Conservation (phyloP, 1,140 invertebrate species). For the Aphaenogaster ashmeadi region DNA sequence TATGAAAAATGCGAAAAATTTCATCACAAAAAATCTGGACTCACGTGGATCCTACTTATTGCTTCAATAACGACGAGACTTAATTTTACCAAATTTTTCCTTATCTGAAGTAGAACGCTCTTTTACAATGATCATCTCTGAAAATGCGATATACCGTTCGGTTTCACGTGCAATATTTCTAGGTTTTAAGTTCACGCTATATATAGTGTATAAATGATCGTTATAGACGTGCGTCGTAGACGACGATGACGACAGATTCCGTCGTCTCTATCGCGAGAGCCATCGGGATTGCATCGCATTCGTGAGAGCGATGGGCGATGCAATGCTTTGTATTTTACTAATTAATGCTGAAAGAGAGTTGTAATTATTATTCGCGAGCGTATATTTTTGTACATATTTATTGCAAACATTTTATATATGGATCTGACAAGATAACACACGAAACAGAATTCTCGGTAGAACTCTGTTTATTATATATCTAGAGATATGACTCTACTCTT, state of each 20-base stretch:
- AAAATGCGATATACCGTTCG: slow-evolving; percentile 46
- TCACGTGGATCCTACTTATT: neutral
- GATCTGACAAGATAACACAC: slow-evolving; percentile 38
- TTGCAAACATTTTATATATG: slow-evolving; percentile 61
- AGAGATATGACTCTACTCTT: neutral
- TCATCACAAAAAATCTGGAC: neutral
- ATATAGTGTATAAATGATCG: slow-evolving; percentile 48
- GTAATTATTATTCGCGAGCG: slow-evolving; percentile 45
- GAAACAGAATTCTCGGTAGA: slow-evolving; percentile 25
- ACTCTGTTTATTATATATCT: slow-evolving; percentile 48
- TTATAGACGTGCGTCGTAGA: slow-evolving; percentile 23
- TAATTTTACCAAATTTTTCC: neutral
- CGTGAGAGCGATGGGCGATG: slow-evolving; percentile 3
- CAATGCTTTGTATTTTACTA: slow-evolving; percentile 42
- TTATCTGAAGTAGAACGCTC: neutral
- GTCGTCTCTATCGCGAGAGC: slow-evolving; percentile 47
- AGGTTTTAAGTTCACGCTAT: slow-evolving; percentile 64
- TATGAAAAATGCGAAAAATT: neutral
- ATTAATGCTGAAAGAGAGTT: slow-evolving; percentile 33
- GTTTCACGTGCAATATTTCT: slow-evolving; percentile 77
- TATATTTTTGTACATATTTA: slow-evolving; percentile 68
- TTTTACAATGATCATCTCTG: slow-evolving; percentile 20
- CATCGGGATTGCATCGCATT: slow-evolving; percentile 52
- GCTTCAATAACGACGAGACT: neutral
- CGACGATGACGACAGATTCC: slow-evolving; percentile 10